phyloP scores from a whole-genome alignment of 2,797 vertebrate genomes.

The Rhynchonycteris naso region DNA sequence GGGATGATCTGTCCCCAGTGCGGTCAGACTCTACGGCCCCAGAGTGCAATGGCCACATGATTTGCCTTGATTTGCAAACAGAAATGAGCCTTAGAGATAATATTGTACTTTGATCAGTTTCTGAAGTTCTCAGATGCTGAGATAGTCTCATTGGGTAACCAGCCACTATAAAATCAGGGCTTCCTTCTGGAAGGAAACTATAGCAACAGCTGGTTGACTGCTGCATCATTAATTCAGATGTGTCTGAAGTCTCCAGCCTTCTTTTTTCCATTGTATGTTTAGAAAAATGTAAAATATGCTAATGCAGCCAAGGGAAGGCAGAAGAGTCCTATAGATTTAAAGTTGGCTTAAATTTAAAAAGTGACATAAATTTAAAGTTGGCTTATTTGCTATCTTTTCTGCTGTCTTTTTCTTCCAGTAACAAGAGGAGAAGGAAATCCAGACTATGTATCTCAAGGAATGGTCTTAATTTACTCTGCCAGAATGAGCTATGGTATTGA shows the following conservation, averaged over 20 bases:
- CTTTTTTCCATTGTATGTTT: not conserved
- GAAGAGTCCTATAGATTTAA: slow-evolving; percentile 79
- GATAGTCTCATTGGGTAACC: not conserved
- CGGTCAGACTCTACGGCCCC: not conserved
- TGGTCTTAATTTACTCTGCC: slow-evolving; percentile 79
- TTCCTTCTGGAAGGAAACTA: slow-evolving; percentile 26
- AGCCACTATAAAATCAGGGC: slow-evolving; percentile 38
- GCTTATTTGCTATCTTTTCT: slow-evolving; percentile 74
- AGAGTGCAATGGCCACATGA: not conserved
- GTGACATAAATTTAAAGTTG: slow-evolving; percentile 81
- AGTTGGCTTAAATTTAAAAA: slow-evolving; percentile 60
- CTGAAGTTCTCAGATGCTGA: not conserved
- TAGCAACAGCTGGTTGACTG: not conserved
- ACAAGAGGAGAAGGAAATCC: slow-evolving; percentile 84
- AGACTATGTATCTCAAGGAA: slow-evolving; percentile 81
- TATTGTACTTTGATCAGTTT: not conserved
- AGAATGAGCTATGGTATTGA: slow-evolving; percentile 59
- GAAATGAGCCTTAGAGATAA: not conserved
- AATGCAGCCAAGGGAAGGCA: slow-evolving; percentile 67
- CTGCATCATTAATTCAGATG: slow-evolving; percentile 34
- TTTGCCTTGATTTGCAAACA: not conserved
- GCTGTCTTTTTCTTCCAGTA: slow-evolving; percentile 76
- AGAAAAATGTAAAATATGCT: slow-evolving; percentile 10
- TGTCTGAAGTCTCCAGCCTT: not conserved
- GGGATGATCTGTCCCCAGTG: not conserved